Evolutionary conservation across 2,888 invertebrate species (phyloP).

Genomic region (Coenonympha arcania): DNA sequence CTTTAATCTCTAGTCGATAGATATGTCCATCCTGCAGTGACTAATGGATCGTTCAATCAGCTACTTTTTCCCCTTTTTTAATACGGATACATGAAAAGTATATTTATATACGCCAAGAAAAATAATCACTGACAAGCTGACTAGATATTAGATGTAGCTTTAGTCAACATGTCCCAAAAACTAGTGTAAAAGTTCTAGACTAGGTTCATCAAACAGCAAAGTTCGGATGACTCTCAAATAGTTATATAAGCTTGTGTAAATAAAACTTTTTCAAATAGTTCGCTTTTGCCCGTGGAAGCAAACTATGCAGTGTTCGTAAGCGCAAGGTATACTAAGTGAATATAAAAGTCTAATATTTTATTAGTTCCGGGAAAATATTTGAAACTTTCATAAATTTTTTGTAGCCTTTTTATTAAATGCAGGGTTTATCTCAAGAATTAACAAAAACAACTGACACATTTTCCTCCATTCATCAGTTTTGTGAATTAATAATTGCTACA

Average conservation of each 20-base stretch:
- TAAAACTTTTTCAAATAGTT: slow-evolving; percentile 20
- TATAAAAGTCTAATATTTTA: not conserved
- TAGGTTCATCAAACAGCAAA: slow-evolving; percentile 11
- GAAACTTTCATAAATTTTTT: not conserved
- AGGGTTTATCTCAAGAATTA: not conserved
- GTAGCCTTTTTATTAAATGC: not conserved
- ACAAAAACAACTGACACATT: not conserved
- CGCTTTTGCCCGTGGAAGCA: slow-evolving; percentile 13
- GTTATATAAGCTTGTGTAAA: slow-evolving; percentile 21
- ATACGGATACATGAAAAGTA: too few relatives aligned
- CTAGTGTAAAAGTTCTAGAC: too few relatives aligned
- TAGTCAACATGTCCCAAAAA: slow-evolving; percentile 12
- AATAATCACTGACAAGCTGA: too few relatives aligned
- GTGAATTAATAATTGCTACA: too few relatives aligned
- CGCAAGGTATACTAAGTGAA: not conserved
- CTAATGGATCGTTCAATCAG: too few relatives aligned
- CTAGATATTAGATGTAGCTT: too few relatives aligned
- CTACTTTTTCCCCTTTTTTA: too few relatives aligned
- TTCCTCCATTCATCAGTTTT: not conserved
- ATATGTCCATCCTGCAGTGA: too few relatives aligned
- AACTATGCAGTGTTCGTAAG: slow-evolving; percentile 14
- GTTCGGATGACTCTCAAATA: slow-evolving; percentile 11
- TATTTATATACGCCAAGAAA: too few relatives aligned
- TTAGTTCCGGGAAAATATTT: not conserved
- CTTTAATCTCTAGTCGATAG: too few relatives aligned